Evolutionary conservation across 2,888 invertebrate species (phyloP), one percentile per base, ranked within the genome.

Genomic region (Plemyria rubiginata): DNA sequence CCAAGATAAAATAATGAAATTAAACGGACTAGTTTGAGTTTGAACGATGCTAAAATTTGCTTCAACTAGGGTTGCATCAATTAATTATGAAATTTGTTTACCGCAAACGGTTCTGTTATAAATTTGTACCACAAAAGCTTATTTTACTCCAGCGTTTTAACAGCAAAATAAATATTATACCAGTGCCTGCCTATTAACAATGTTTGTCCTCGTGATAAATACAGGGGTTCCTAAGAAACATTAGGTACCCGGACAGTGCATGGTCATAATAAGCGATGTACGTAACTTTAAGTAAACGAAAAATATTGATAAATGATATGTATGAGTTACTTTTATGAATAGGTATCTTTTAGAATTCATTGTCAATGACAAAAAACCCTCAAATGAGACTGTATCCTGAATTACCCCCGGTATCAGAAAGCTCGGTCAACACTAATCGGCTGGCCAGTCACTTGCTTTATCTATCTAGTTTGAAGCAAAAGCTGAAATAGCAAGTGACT

Each of bases 101-200:
- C 57, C 41, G 32, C 36, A 59, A 60, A 60, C 60, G 16, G 38
- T 28, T 45, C 40, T 53, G 50, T 41, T 41, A 54, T 62, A 61
- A 57, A 54, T 61, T 58, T 48, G 48, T 59, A 51, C 52, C 58
- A 43, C 53, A 49, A 55, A 57, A 61, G 54, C 62, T 65, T 63
- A 67, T 63, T 73, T 72, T 77, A 79, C 77, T 76, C 77, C 71
- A 70, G 67, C 64, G 69, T 74, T 68, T 71, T 72, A 70, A 74
- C 67, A 65, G 70, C 70, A 74, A 70, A 75, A 71, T 72, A 79
- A 82, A 80, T 77, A 79, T 78, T 79, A 72, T 74, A 61, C 66
- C 43, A 41, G 70, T 53, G 68, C 61, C 62, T 70, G 59, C 65
- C 67, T 76, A 77, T 80, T 77, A 78, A 75, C 73, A 74, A 54